Evolutionary conservation across 2,797 vertebrate genomes (phyloP), one percentile per base, ranked within the genome.

Genomic region (Cirrhinus molitorella): DNA sequence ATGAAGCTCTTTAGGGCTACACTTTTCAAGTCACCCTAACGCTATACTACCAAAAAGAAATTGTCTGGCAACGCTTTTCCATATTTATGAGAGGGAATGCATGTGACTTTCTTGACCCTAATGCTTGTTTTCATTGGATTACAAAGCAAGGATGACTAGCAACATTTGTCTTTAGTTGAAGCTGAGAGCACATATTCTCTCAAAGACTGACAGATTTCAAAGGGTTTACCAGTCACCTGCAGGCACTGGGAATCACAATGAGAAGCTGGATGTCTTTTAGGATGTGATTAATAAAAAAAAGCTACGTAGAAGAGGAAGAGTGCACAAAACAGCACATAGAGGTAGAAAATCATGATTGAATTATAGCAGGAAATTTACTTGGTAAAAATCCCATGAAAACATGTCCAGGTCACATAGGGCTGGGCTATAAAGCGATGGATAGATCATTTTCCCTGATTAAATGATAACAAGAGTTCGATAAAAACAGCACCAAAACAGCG

Each of bases 201-300:
- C 25, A 21, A 34, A 28, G 49, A 63, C 51, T 3, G 19, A 74
- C 17, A 66, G 16, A 67, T 51, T 75, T 63, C 4, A 23, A n/a
- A 70, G 72, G 25, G 19, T 47, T 70, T 73, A 63, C 40, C 75
- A 49, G 53, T 71, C 17, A 72, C 78, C 78, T 80, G 65, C 23
- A 73, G 79, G 53, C 53, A 31, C 17, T 72, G 68, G 25, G 68
- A 63, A 73, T 73, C 80, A 72, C 68, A 81, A 81, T 34, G 25
- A 49, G 40, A 47, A 34, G 31, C 55, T 43, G 16, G 6, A 37
- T 55, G 40, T 23, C 3, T 73, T 34, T 59, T 13, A 37, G 28
- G 43, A 61, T 51, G 14, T 37, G 43, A 37, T 10, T 57, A 19
- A 21, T 4, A 14, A 14, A n/a, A 55, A 21, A 4, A 73, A 37